These are phyloP conservation scores for Ophioninae sp. DNA, from an alignment of 2,888 invertebrate genomes.

Conservation along the genomic window DNA sequence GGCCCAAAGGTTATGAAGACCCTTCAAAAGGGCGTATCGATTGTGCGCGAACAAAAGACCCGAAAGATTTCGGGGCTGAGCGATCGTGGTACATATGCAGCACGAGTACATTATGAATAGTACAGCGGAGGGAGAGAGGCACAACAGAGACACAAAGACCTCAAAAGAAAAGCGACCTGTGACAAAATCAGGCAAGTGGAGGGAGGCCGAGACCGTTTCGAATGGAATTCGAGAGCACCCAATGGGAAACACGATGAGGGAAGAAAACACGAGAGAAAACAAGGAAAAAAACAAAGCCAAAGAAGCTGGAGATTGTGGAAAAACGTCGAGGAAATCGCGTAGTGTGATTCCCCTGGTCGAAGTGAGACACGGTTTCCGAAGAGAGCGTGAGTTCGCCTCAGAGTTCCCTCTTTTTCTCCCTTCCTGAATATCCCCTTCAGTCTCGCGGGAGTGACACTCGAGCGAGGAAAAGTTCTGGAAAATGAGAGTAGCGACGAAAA, in stretches of 20 bases:
- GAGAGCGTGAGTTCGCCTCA: neutral
- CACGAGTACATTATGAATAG: conserved; percentile 3
- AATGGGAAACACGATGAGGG: neutral
- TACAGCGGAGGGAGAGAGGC: neutral
- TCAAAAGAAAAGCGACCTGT: neutral
- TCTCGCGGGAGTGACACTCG: neutral
- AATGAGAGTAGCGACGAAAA: neutral
- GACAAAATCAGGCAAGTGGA: neutral
- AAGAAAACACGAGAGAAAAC: conserved; percentile 18
- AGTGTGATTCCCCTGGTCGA: neutral
- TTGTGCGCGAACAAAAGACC: neutral
- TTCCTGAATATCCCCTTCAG: neutral
- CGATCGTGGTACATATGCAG: neutral
- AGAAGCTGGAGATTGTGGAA: conserved; percentile 1
- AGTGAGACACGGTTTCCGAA: neutral
- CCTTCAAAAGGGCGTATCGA: neutral
- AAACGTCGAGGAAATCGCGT: conserved; percentile 1
- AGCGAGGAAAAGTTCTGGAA: neutral
- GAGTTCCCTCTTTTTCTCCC: neutral
- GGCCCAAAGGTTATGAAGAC: neutral
- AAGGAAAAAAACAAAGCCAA: conserved; percentile 42
- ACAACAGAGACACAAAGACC: neutral
- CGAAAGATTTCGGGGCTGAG: neutral
- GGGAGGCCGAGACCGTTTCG: neutral
- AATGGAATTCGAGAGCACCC: conserved; percentile 24